phyloP scores from a whole-genome alignment of 2,797 vertebrate genomes.

The Capromys pilorides region DNA sequence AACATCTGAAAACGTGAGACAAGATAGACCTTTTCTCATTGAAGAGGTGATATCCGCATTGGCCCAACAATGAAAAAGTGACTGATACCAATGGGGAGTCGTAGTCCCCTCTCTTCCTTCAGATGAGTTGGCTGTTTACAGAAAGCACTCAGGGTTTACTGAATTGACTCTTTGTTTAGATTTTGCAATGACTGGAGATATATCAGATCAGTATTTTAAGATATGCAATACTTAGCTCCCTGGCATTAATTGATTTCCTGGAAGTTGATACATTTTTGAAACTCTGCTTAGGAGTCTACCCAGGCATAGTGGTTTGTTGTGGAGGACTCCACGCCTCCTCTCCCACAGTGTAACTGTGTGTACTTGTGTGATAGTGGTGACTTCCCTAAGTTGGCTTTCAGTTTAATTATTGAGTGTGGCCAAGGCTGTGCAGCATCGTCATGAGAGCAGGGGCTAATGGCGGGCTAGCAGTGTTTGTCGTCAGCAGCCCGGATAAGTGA shows the following conservation, averaged over 20 bases:
- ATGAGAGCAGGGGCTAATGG: background rate
- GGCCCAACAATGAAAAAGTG: background rate
- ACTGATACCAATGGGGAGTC: background rate
- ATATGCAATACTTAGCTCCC: background rate
- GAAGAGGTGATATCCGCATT: background rate
- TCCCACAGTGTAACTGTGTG: background rate
- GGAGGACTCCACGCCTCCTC: no score
- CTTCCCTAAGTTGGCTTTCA: background rate
- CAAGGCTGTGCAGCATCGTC: background rate
- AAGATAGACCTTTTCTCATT: background rate
- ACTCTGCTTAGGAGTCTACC: background rate
- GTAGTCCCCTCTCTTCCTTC: background rate
- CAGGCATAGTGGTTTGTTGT: background rate
- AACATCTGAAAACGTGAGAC: background rate
- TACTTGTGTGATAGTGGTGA: no score
- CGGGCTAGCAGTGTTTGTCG: no score
- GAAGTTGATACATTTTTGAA: background rate
- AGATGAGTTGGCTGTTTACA: conserved; percentile 4
- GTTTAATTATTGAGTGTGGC: background rate
- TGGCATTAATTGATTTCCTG: background rate
- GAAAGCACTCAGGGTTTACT: conserved; percentile 11
- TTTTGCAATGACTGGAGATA: background rate
- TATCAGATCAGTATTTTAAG: background rate
- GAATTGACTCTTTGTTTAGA: background rate
- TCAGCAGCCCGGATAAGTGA: background rate